A percentile compares a stretch with the other conserved stretches of the same genome.
These are phyloP conservation scores for Anorthoa munda DNA, from an alignment of 2,888 invertebrate genomes.

Conservation along the genomic window DNA sequence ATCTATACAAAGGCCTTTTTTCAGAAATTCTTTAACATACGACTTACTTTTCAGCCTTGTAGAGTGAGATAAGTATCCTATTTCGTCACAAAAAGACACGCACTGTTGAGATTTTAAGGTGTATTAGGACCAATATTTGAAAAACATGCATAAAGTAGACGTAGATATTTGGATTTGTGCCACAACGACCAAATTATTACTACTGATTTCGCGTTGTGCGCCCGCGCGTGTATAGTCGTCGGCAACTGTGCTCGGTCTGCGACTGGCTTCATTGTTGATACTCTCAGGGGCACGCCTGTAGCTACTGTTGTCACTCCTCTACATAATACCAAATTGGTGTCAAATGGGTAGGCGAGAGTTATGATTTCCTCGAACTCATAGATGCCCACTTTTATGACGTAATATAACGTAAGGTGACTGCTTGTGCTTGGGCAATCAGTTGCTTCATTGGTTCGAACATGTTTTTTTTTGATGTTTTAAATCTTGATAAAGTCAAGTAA, in stretches of 20 bases:
- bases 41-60: slow-evolving; percentile 35
- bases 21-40: background rate
- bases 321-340: slow-evolving; percentile 47
- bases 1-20: background rate
- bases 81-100: slow-evolving; percentile 5
- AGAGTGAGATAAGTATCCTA: background rate
- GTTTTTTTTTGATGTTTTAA: background rate
- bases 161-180: slow-evolving; percentile 40
- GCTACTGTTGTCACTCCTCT: slow-evolving; percentile 28
- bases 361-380: background rate
- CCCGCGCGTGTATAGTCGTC: slow-evolving; percentile 24
- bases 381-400: slow-evolving; percentile 11
- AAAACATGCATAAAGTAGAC: background rate
- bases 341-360: slow-evolving; percentile 37
- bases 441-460: background rate
- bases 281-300: slow-evolving; percentile 11
- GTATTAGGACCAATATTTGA: slow-evolving; percentile 8
- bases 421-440: slow-evolving; percentile 32
- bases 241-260: slow-evolving; percentile 39
- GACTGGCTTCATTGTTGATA: slow-evolving; percentile 51
- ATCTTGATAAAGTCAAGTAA: background rate
- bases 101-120: slow-evolving; percentile 9
- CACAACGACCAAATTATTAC: slow-evolving; percentile 14
- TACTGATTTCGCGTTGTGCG: slow-evolving; percentile 32
- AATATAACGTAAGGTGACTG: slow-evolving; percentile 8